Evolutionary conservation across 2,797 vertebrate species (phyloP).

Genomic region (Tangara arthus): DNA sequence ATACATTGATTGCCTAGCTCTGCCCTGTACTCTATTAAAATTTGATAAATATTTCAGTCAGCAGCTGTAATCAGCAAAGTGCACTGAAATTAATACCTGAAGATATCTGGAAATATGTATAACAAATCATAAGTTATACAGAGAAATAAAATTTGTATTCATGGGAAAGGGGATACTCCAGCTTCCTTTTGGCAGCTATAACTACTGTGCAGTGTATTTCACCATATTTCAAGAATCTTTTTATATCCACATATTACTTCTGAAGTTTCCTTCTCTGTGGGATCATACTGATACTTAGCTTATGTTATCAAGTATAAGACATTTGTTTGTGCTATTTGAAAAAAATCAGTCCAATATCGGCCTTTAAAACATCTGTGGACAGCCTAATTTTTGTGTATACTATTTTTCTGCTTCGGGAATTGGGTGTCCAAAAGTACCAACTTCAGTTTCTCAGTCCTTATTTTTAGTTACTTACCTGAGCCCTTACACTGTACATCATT

Average conservation of each 20-base stretch:
- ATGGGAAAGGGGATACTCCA: background rate
- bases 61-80: slow-evolving; percentile 40
- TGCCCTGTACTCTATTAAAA: background rate
- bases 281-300: accelerated
- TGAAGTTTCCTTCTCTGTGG: background rate
- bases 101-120: background rate
- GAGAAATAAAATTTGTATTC: background rate
- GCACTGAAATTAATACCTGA: slow-evolving; percentile 1
- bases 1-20: slow-evolving; percentile 15
- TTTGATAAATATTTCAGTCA: slow-evolving; percentile 33
- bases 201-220: background rate
- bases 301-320: background rate
- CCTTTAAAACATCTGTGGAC: background rate
- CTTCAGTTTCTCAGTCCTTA: background rate
- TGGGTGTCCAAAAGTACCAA: background rate
- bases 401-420: background rate
- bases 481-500: background rate
- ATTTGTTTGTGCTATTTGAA: background rate
- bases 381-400: background rate
- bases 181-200: background rate
- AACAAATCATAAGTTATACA: background rate
- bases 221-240: background rate
- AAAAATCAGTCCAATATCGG: background rate
- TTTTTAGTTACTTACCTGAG: background rate
- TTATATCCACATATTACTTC: background rate